Percentiles rank a stretch among this genome's conserved stretches.
phyloP scores from a whole-genome alignment of 1,140 invertebrate species.

The Pantala flavescens region DNA sequence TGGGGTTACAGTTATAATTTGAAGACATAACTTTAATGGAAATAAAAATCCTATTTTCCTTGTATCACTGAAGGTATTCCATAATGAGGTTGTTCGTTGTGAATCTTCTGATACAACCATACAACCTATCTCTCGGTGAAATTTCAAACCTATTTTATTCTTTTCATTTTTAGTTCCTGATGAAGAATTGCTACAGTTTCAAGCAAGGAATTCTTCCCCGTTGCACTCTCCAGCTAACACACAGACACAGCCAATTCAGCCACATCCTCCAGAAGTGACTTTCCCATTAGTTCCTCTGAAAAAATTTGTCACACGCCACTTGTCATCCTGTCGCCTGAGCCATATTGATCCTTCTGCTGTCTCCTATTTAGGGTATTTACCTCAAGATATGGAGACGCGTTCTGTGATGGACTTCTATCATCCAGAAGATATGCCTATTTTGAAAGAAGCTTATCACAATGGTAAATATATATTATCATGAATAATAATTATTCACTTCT shows the following conservation, averaged over 20 bases:
- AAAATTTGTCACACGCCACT: constrained; percentile 66
- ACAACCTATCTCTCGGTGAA: no score
- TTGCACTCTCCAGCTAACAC: background rate
- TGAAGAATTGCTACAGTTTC: background rate
- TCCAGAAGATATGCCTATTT: constrained; percentile 65
- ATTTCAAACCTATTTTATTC: background rate
- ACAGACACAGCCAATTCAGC: background rate
- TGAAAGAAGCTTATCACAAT: constrained; percentile 74
- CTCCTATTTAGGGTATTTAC: constrained; percentile 73
- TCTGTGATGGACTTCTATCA: constrained; percentile 81
- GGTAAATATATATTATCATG: constrained; percentile 41
- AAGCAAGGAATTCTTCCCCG: background rate
- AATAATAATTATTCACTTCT: no score
- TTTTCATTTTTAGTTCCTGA: background rate
- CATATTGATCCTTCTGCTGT: constrained; percentile 69
- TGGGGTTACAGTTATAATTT: no score
- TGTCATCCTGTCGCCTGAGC: constrained; percentile 57
- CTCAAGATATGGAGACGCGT: constrained; percentile 73
- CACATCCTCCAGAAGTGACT: constrained; percentile 30
- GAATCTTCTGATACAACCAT: no score
- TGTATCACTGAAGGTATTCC: no score
- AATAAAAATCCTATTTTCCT: no score
- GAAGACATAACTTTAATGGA: no score
- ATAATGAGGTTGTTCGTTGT: no score
- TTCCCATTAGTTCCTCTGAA: constrained; percentile 27